Percentiles rank a stretch among this genome's conserved stretches.
phyloP scores from a whole-genome alignment of 2,113 vertebrate genomes.

The Pelecanoides urinatrix region DNA sequence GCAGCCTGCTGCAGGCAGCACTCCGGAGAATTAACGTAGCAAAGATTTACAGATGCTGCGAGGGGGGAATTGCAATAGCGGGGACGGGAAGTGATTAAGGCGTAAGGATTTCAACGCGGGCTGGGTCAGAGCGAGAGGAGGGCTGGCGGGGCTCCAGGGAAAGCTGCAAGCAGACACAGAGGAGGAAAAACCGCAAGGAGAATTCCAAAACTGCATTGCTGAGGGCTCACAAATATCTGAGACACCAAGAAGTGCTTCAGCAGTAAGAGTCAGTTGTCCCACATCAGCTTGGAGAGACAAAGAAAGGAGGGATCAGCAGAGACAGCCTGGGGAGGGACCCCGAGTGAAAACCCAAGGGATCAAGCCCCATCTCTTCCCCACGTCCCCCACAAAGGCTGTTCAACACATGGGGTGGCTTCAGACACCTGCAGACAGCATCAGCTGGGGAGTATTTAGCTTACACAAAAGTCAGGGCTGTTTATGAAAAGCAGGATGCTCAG shows the following conservation, averaged over 20 bases:
- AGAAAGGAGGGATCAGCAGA: background rate
- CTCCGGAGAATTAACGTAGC: background rate
- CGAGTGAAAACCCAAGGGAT: background rate
- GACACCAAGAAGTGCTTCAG: background rate
- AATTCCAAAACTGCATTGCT: background rate
- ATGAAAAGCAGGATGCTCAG: background rate
- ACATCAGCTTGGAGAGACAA: background rate
- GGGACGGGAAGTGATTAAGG: constrained; percentile 24
- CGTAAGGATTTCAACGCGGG: background rate
- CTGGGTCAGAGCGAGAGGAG: background rate
- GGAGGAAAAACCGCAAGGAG: background rate
- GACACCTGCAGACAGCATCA: background rate
- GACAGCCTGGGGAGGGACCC: background rate
- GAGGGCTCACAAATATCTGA: background rate
- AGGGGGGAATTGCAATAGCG: background rate
- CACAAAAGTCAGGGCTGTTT: background rate
- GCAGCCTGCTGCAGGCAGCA: background rate
- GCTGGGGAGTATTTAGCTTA: background rate
- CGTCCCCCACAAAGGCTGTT: accelerated
- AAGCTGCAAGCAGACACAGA: background rate
- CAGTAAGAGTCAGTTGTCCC: background rate
- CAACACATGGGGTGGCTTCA: background rate
- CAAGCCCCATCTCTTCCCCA: background rate
- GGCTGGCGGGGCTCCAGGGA: constrained; percentile 8
- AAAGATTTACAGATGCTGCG: background rate